Percentiles rank a stretch among this genome's conserved stretches.
phyloP scores from a whole-genome alignment of 2,888 invertebrate genomes.

The Drosophila multiciliata region DNA sequence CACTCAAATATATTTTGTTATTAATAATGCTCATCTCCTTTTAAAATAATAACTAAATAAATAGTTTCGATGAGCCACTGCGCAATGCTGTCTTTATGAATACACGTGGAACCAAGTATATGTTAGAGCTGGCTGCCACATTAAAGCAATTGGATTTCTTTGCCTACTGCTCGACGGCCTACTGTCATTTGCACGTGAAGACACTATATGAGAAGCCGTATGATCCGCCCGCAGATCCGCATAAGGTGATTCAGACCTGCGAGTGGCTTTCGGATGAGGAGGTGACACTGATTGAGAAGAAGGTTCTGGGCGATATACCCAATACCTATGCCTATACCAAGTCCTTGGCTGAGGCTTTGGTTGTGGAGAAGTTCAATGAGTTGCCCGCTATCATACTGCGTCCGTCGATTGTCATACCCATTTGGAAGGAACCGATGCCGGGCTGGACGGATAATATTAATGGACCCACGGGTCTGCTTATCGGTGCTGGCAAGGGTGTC shows the following conservation, averaged over 20 bases:
- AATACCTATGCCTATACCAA: slow-evolving; percentile 92
- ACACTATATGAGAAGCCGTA: slow-evolving; percentile 94
- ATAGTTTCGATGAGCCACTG: slow-evolving; percentile 94
- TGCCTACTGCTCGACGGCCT: slow-evolving; percentile 93
- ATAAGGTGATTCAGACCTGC: slow-evolving; percentile 90
- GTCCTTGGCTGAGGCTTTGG: slow-evolving; percentile 93
- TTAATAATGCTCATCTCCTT: no score
- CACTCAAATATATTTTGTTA: not conserved
- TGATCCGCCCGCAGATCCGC: slow-evolving; percentile 91
- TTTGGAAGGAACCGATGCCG: slow-evolving; percentile 93
- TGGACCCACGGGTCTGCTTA: slow-evolving; percentile 94
- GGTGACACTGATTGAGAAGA: slow-evolving; percentile 88
- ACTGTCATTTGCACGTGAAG: slow-evolving; percentile 94
- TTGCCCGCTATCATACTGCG: slow-evolving; percentile 93
- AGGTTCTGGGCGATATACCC: slow-evolving; percentile 86
- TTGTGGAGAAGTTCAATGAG: slow-evolving; percentile 90
- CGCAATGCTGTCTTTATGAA: slow-evolving; percentile 96
- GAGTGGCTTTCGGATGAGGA: slow-evolving; percentile 92
- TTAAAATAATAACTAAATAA: no score
- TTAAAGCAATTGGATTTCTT: slow-evolving; percentile 90
- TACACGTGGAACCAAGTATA: slow-evolving; percentile 94
- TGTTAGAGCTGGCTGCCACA: slow-evolving; percentile 92
- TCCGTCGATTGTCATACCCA: slow-evolving; percentile 95
- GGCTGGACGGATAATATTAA: slow-evolving; percentile 98
- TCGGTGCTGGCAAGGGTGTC: slow-evolving; percentile 94